Evolutionary conservation across 2,797 vertebrate genomes (phyloP).

Genomic region (Sebastes cheni): DNA sequence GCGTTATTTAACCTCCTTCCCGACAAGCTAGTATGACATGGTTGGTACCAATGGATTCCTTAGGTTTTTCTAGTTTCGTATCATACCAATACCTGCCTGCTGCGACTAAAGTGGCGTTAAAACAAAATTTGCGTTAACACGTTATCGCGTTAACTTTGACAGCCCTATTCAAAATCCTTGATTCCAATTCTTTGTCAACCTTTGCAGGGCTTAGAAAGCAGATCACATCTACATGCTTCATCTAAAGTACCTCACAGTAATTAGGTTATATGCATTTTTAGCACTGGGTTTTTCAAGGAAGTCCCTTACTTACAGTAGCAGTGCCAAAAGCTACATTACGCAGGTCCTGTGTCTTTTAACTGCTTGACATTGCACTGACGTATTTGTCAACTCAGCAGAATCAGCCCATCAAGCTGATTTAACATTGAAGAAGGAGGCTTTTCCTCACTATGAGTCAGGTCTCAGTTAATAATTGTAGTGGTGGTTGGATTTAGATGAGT

Average conservation of each 20-base stretch:
- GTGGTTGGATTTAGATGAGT: slow-evolving; percentile 26
- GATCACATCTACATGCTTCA: neutral
- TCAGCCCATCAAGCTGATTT: slow-evolving; percentile 20
- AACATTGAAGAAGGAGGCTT: neutral
- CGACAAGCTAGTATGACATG: no score
- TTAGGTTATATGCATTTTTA: neutral
- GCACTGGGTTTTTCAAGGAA: neutral
- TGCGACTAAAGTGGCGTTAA: no score
- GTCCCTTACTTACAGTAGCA: neutral
- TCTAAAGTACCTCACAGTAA: neutral
- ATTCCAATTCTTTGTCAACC: neutral
- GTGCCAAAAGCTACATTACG: slow-evolving; percentile 34
- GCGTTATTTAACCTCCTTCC: no score
- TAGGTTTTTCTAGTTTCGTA: no score
- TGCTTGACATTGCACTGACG: slow-evolving; percentile 17
- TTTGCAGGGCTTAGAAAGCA: neutral
- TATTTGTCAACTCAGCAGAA: slow-evolving; percentile 29
- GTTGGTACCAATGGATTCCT: no score
- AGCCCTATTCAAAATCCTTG: neutral
- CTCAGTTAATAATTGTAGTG: slow-evolving; percentile 6
- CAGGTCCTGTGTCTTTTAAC: slow-evolving; percentile 5
- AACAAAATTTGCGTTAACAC: no score
- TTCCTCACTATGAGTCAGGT: slow-evolving; percentile 5
- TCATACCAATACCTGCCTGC: no score
- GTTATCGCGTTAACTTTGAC: neutral